Evolutionary conservation across 2,113 vertebrate genomes (phyloP).

Genomic region (Aspiorhynchus laticeps): DNA sequence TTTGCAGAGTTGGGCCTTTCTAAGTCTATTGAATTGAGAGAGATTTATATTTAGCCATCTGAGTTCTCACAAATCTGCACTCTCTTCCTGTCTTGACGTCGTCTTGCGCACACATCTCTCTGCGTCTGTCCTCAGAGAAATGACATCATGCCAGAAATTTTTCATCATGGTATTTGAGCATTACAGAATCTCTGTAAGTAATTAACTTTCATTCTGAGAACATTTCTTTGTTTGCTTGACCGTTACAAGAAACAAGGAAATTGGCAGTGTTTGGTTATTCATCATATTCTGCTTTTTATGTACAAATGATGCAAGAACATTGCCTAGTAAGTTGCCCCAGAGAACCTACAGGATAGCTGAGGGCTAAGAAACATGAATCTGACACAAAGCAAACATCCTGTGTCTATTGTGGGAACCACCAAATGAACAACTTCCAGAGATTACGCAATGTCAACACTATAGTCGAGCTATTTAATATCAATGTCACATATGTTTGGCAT

Average conservation of each 20-base stretch:
- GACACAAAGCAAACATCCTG: conserved; percentile 50
- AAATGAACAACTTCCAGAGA: conserved; percentile 26
- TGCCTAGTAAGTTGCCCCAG: background rate
- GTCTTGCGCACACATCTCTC: background rate
- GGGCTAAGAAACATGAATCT: conserved; percentile 27
- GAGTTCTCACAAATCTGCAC: background rate
- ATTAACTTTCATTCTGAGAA: conserved; percentile 4
- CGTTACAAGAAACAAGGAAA: background rate
- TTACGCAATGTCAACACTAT: background rate
- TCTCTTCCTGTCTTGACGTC: background rate
- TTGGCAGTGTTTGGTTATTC: conserved; percentile 16
- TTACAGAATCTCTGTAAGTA: conserved; percentile 7
- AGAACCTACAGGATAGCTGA: conserved; percentile 2
- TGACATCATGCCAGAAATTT: background rate
- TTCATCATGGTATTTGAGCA: conserved; percentile 11
- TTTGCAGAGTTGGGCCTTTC: background rate
- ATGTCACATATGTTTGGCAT: background rate
- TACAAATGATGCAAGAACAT: conserved; percentile 8
- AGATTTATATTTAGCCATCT: background rate
- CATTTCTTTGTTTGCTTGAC: background rate
- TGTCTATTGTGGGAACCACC: background rate
- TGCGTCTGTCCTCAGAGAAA: background rate
- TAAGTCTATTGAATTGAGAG: background rate
- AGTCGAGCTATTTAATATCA: background rate
- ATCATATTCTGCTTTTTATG: background rate